Percentiles rank a stretch among this genome's conserved stretches.
phyloP scores from a whole-genome alignment of 2,888 invertebrate species.

The Lasioglossum oenotherae region DNA sequence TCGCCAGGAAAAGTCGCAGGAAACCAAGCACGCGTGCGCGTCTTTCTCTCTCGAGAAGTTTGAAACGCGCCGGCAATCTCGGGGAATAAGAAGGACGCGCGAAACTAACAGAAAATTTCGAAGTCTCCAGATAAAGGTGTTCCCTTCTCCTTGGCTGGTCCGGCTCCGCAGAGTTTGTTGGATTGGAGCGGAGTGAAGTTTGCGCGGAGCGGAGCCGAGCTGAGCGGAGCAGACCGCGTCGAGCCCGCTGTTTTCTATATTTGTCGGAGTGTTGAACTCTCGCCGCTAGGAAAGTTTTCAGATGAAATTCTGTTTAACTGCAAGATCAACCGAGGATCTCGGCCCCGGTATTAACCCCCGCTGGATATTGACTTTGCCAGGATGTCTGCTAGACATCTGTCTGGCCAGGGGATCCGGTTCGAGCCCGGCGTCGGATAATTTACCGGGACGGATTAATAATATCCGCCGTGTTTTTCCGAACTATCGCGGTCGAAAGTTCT shows the following conservation, averaged over 20 bases:
- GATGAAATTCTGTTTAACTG: conserved; percentile 56
- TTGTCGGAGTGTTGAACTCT: conserved; percentile 48
- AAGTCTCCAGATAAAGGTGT: conserved; percentile 54
- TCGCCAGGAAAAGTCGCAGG: conserved; percentile 13
- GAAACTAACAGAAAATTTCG: conserved; percentile 62
- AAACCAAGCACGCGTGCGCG: conserved; percentile 6
- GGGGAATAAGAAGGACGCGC: conserved; percentile 31
- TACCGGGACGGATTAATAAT: conserved; percentile 13
- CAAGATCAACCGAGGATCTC: conserved; percentile 58
- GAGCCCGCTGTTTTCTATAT: conserved; percentile 48
- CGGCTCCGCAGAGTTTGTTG: not conserved
- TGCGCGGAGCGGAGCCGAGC: not conserved
- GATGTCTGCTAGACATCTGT: conserved; percentile 27
- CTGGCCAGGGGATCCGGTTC: not conserved
- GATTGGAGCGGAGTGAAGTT: conserved; percentile 2
- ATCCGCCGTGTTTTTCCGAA: not conserved
- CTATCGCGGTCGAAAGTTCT: not conserved
- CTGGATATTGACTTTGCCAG: conserved; percentile 50
- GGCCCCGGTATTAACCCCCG: conserved; percentile 37
- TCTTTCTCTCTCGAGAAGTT: conserved; percentile 37
- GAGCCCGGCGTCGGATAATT: conserved; percentile 12
- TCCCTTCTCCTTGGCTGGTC: not conserved
- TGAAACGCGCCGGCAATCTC: conserved; percentile 54
- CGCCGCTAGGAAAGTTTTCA: conserved; percentile 33
- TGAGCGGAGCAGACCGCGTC: not conserved